phyloP scores from a whole-genome alignment of 2,888 invertebrate species.

The Cheilosia impressa region DNA sequence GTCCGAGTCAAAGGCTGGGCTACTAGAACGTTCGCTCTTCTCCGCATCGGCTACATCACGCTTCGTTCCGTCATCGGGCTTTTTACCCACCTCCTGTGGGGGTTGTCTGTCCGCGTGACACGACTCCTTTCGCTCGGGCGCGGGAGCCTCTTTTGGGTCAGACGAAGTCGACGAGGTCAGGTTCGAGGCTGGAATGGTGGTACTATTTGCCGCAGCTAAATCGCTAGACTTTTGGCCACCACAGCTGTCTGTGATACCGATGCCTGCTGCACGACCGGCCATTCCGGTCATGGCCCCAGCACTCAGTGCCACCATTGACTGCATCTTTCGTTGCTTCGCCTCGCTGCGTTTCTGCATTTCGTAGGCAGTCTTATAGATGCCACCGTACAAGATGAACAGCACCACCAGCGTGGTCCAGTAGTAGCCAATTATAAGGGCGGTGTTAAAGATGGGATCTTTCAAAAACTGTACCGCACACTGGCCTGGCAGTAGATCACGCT shows the following conservation, averaged over 20 bases:
- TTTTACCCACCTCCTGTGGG: constrained; percentile 69
- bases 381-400: constrained; percentile 97
- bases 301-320: constrained; percentile 95
- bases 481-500: constrained; percentile 92
- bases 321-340: constrained; percentile 97
- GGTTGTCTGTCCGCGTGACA: constrained; percentile 57
- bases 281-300: constrained; percentile 96
- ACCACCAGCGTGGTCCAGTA: constrained; percentile 99
- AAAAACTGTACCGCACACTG: constrained; percentile 98
- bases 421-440: constrained; percentile 97
- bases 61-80: constrained; percentile 78
- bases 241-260: constrained; percentile 91
- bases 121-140: constrained; percentile 50
- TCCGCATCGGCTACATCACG: constrained; percentile 85
- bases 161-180: constrained; percentile 78
- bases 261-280: constrained; percentile 94
- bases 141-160: constrained; percentile 76
- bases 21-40: constrained; percentile 93
- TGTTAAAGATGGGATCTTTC: constrained; percentile 98
- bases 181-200: constrained; percentile 76
- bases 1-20: constrained; percentile 97
- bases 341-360: constrained; percentile 99
- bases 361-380: constrained; percentile 98
- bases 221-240: constrained; percentile 87
- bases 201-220: constrained; percentile 75